phyloP scores from a whole-genome alignment of 2,113 vertebrate species.

The Tylochromis polylepis region DNA sequence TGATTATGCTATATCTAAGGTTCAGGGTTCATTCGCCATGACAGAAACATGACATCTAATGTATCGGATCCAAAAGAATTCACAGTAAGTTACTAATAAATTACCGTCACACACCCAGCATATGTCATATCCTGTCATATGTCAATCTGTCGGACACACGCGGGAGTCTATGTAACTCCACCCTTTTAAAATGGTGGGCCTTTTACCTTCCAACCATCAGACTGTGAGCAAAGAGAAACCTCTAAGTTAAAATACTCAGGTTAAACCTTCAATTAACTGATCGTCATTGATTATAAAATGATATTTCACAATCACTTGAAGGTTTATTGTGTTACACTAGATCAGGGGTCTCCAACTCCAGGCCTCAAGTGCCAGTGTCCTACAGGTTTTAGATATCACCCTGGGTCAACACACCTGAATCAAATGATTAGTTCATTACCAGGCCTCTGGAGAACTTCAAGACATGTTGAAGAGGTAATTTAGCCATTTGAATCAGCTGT shows the following conservation, averaged over 20 bases:
- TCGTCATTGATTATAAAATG: background rate
- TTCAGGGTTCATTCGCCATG: too few species aligned
- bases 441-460: too few species aligned
- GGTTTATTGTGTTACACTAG: accelerated
- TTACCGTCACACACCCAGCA: background rate
- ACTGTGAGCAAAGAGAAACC: background rate
- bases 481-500: too few species aligned
- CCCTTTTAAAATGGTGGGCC: accelerated
- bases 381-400: too few species aligned
- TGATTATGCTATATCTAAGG: too few species aligned
- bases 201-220: background rate
- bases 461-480: too few species aligned
- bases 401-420: too few species aligned
- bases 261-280: background rate
- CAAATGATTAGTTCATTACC: too few species aligned
- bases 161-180: accelerated
- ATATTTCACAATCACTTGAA: background rate
- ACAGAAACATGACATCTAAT: too few species aligned
- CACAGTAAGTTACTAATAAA: background rate
- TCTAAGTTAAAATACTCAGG: background rate
- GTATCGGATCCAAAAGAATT: background rate
- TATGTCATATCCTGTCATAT: too few species aligned
- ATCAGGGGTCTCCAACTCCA: too few species aligned
- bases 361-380: too few species aligned
- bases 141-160: background rate